phyloP scores from a whole-genome alignment of 2,797 vertebrate species.

The Enteromius fasciolatus region DNA sequence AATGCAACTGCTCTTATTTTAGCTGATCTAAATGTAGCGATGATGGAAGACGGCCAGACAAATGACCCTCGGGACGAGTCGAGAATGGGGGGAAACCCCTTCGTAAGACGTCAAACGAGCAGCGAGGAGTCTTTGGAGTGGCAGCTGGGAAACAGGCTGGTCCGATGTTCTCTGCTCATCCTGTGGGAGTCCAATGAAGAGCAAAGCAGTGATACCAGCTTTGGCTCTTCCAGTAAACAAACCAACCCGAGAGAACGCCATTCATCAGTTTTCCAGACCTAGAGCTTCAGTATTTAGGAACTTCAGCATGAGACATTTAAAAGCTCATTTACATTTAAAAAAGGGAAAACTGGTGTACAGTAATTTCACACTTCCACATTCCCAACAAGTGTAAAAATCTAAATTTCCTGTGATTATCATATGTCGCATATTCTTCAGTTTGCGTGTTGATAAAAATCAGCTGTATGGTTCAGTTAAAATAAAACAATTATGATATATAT shows the following conservation, averaged over 20 bases:
- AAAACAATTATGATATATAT: background rate
- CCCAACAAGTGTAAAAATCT: conserved; percentile 46
- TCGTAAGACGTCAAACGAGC: background rate
- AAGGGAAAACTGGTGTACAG: conserved; percentile 28
- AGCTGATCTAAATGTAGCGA: conserved; percentile 54
- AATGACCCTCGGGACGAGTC: conserved; percentile 57
- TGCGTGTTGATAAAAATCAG: background rate
- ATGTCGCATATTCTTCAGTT: background rate
- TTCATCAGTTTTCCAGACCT: conserved; percentile 53
- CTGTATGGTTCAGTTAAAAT: background rate
- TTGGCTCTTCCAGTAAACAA: conserved; percentile 44
- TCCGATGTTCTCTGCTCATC: conserved; percentile 74
- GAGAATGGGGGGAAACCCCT: conserved; percentile 75
- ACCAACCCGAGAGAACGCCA: conserved; percentile 28
- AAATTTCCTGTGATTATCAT: conserved; percentile 21
- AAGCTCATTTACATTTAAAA: conserved; percentile 46
- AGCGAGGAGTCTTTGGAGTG: conserved; percentile 61
- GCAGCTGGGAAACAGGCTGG: conserved; percentile 80
- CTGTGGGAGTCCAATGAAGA: conserved; percentile 72
- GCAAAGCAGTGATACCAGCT: conserved; percentile 69
- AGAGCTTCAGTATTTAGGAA: conserved; percentile 32
- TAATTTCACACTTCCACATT: conserved; percentile 55
- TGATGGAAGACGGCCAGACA: conserved; percentile 53
- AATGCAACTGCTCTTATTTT: conserved; percentile 61
- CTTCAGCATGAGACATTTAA: conserved; percentile 46